Percentiles rank a stretch among this genome's conserved stretches.
phyloP scores from a whole-genome alignment of 2,113 vertebrate genomes.

The Anarhynchus alexandrinus region DNA sequence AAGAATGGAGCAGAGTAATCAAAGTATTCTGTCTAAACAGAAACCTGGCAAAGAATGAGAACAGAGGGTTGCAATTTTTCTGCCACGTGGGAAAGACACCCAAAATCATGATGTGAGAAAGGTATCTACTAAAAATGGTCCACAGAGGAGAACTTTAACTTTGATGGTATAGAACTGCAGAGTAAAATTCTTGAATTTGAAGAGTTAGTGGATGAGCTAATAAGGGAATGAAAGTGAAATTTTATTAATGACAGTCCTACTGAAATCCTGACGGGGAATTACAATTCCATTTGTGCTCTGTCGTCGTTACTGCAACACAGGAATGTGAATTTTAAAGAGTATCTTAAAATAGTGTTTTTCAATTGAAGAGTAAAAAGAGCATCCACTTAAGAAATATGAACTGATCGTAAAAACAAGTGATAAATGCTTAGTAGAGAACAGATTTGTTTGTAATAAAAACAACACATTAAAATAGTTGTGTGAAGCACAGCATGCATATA shows the following conservation, averaged over 20 bases:
- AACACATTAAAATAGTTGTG: neutral
- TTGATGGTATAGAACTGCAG: neutral
- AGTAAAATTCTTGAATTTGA: neutral
- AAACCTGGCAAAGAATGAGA: neutral
- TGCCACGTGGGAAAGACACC: neutral
- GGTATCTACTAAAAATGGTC: neutral
- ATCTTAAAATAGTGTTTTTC: neutral
- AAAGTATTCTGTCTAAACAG: neutral
- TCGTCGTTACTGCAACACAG: neutral
- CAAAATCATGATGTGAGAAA: neutral
- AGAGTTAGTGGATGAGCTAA: neutral
- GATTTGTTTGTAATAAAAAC: neutral
- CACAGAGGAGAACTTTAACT: neutral
- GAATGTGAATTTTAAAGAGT: neutral
- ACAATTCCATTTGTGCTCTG: neutral
- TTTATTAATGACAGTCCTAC: neutral
- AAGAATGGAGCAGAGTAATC: neutral
- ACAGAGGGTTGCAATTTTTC: neutral
- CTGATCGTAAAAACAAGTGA: neutral
- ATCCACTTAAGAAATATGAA: neutral
- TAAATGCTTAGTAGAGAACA: neutral
- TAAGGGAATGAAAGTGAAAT: neutral
- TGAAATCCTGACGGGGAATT: neutral
- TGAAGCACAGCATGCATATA: neutral
- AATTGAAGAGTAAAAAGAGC: neutral